phyloP scores from a whole-genome alignment of 2,888 invertebrate genomes.

The Scelioninae gen. 1 region DNA sequence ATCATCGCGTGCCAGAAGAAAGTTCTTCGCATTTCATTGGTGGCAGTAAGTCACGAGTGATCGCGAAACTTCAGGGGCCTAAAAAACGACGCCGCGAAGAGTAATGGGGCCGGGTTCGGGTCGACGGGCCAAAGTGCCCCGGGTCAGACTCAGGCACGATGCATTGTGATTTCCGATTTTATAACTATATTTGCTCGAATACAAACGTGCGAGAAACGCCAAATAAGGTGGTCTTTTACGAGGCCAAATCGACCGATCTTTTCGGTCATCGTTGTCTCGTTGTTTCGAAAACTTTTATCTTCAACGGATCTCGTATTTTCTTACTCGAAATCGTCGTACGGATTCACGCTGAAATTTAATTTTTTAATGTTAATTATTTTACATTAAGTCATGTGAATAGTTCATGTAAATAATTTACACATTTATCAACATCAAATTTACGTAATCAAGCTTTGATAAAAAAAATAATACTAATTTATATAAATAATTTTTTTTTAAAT shows the following conservation, averaged over 20 bases:
- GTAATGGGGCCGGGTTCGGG: conserved; percentile 71
- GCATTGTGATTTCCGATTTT: conserved; percentile 66
- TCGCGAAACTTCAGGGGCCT: conserved; percentile 65
- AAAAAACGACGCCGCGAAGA: conserved; percentile 62
- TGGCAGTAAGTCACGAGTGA: conserved; percentile 69
- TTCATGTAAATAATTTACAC: neutral
- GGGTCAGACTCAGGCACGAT: conserved; percentile 66
- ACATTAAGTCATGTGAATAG: neutral
- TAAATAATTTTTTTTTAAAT: neutral
- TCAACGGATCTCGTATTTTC: conserved; percentile 17
- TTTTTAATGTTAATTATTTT: neutral
- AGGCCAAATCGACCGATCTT: conserved; percentile 34
- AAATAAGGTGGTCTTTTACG: conserved; percentile 43
- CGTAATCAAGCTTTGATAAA: neutral
- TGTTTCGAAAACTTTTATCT: conserved; percentile 25
- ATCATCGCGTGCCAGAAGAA: conserved; percentile 70
- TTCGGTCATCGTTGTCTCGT: conserved; percentile 45
- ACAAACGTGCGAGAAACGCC: conserved; percentile 44
- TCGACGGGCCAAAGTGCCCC: conserved; percentile 69
- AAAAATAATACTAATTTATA: neutral
- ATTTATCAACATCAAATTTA: neutral
- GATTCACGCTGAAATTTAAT: neutral
- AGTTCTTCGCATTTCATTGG: conserved; percentile 69
- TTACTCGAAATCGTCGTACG: conserved; percentile 12
- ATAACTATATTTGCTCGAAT: conserved; percentile 65